These are phyloP conservation scores for Platanista minor DNA, from an alignment of 2,113 vertebrate genomes.

Conservation along the genomic window DNA sequence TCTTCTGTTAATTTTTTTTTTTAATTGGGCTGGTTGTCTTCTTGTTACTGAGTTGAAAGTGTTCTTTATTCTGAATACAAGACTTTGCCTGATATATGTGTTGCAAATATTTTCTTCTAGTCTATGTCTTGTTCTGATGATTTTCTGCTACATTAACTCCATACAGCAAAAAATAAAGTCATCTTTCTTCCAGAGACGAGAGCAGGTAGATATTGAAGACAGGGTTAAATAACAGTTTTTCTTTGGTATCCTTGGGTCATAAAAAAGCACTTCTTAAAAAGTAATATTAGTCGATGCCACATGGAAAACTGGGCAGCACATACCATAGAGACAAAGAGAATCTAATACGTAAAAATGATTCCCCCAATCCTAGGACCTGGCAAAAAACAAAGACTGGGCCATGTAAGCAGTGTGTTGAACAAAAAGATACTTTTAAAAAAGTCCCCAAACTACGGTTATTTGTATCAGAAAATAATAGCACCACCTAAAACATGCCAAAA, in stretches of 20 bases:
- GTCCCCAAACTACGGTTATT: not conserved
- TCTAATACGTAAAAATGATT: not conserved
- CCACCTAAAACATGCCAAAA: not conserved
- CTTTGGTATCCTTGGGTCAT: not conserved
- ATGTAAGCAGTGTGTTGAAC: not conserved
- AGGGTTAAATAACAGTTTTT: not conserved
- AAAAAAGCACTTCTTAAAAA: constrained; percentile 16
- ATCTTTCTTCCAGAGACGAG: not conserved
- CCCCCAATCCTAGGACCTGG: not conserved
- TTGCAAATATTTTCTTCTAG: not conserved
- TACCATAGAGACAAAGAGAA: not conserved
- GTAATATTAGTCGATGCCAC: not conserved
- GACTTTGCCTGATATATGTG: not conserved
- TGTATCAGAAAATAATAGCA: not conserved
- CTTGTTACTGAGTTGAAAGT: not conserved
- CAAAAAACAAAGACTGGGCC: not conserved
- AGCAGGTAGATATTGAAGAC: not conserved
- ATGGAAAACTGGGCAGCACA: not conserved
- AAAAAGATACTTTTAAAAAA: not conserved
- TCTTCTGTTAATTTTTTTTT: not conserved
- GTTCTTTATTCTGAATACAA: not conserved
- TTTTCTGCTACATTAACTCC: not conserved
- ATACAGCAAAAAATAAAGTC: not conserved
- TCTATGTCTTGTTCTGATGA: not conserved
- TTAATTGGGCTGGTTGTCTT: not conserved